These are phyloP conservation scores for Leptonema lineaticorne DNA, from an alignment of 1,140 invertebrate genomes.

Conservation along the genomic window DNA sequence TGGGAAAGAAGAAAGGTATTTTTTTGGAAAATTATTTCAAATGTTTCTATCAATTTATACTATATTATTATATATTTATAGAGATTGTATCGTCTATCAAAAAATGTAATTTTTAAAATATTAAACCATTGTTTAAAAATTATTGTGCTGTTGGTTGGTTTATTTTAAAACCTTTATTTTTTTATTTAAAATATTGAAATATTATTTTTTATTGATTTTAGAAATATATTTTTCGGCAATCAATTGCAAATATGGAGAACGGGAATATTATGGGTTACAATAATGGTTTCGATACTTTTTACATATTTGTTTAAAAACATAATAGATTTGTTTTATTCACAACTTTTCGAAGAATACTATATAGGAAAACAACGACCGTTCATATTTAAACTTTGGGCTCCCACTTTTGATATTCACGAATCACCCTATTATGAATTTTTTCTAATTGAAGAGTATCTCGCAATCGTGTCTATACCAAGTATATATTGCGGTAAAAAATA, in stretches of 20 bases:
- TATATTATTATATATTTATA: too few species aligned
- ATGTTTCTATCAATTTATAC: too few species aligned
- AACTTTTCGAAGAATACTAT: constrained; percentile 19
- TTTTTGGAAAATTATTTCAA: too few species aligned
- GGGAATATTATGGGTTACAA: neutral
- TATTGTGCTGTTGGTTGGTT: too few species aligned
- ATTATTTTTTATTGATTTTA: constrained; percentile 19
- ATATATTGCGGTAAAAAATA: neutral
- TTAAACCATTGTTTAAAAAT: too few species aligned
- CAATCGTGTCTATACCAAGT: neutral
- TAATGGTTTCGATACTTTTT: neutral
- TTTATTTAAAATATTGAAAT: constrained; percentile 9
- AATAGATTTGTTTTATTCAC: constrained; percentile 11
- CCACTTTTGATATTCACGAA: constrained; percentile 12
- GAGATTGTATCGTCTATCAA: too few species aligned
- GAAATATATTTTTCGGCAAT: constrained; percentile 27
- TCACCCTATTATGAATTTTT: constrained; percentile 28
- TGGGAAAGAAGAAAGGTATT: too few species aligned
- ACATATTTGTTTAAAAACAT: neutral
- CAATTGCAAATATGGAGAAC: constrained; percentile 28
- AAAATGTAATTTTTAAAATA: too few species aligned
- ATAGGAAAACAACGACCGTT: neutral
- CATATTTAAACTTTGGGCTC: constrained; percentile 27
- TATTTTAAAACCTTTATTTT: too few species aligned
- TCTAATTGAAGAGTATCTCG: neutral